Evolutionary conservation across 1,140 invertebrate genomes (phyloP).

Genomic region (Drosophila carrolli): DNA sequence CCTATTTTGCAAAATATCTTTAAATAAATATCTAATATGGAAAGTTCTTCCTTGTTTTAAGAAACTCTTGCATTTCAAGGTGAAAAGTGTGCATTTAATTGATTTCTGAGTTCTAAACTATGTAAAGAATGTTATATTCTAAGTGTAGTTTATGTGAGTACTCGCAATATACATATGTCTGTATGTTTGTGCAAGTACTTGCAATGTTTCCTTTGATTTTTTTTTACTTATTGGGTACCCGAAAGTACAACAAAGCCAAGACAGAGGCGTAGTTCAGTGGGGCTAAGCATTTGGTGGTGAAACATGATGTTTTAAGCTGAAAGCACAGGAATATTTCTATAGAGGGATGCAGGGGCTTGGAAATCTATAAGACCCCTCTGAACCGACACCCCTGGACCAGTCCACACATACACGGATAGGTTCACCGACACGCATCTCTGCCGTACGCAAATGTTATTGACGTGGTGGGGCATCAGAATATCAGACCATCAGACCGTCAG

Average conservation of each 20-base stretch:
- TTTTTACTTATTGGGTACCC: constrained; percentile 35
- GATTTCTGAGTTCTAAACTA: too few species aligned
- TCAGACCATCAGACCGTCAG: constrained; percentile 38
- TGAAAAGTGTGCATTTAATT: too few species aligned
- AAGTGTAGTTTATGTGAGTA: background rate
- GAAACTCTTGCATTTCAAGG: too few species aligned
- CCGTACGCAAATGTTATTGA: constrained; percentile 76
- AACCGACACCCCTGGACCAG: background rate
- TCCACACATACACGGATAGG: background rate
- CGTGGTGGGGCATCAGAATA: constrained; percentile 58
- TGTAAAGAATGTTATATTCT: background rate
- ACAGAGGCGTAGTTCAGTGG: constrained; percentile 18
- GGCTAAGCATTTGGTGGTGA: background rate
- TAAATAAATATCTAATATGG: too few species aligned
- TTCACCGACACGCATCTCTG: constrained; percentile 47
- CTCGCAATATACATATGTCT: constrained; percentile 6
- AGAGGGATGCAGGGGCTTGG: background rate
- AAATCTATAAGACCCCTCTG: constrained; percentile 3
- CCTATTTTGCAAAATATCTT: too few species aligned
- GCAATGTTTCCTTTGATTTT: constrained; percentile 37
- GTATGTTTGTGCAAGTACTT: constrained; percentile 45
- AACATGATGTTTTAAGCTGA: background rate
- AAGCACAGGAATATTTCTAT: background rate
- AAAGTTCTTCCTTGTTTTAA: too few species aligned
- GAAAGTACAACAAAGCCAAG: constrained; percentile 27